Conservation (phyloP, 1,140 invertebrate species). For the Papilio dardanus region DNA sequence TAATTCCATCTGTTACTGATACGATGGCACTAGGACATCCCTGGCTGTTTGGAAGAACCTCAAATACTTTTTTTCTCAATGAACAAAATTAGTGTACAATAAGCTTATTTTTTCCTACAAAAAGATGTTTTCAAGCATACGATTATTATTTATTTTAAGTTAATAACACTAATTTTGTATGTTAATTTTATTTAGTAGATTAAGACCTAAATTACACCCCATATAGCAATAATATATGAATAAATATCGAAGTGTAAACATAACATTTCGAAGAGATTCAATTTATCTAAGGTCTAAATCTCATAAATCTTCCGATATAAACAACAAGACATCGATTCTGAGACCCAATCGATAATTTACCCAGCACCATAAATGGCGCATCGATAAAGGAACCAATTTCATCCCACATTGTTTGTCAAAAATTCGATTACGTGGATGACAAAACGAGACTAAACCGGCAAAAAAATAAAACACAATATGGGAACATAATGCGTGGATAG, state of each 20-base stretch:
- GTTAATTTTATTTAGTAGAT: too few relatives aligned
- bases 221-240: background rate
- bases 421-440: conserved; percentile 76
- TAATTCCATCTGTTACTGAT: too few relatives aligned
- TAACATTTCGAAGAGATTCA: conserved; percentile 19
- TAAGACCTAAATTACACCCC: background rate
- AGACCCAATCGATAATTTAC: conserved; percentile 61
- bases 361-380: conserved; percentile 63
- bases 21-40: too few relatives aligned
- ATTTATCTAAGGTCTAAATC: conserved; percentile 28
- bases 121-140: too few relatives aligned
- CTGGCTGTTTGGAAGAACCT: too few relatives aligned
- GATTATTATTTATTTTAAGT: too few relatives aligned
- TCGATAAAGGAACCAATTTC: conserved; percentile 77
- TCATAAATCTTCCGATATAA: conserved; percentile 34
- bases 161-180: too few relatives aligned
- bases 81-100: too few relatives aligned
- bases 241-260: conserved; percentile 2
- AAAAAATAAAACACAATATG: conserved; percentile 49
- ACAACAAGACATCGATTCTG: conserved; percentile 32
- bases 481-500: conserved; percentile 40
- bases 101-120: too few relatives aligned
- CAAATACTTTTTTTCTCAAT: too few relatives aligned
- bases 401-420: conserved; percentile 77
- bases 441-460: conserved; percentile 51